Conservation (phyloP, 2,888 invertebrate genomes). For the Mongoloraphidia duomilia region DNA sequence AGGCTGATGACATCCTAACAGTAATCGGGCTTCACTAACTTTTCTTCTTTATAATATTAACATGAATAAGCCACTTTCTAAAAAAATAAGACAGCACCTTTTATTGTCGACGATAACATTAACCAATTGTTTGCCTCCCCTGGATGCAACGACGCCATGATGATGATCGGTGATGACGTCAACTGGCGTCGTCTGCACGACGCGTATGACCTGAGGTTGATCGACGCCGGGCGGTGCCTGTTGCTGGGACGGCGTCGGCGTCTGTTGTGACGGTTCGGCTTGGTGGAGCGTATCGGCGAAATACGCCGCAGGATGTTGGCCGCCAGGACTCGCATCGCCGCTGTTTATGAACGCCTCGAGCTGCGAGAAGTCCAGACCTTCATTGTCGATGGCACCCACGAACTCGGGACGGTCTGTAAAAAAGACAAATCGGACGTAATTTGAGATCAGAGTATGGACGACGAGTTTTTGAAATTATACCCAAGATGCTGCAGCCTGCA, state of each 20-base stretch:
- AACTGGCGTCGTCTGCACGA: too few species aligned
- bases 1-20: too few species aligned
- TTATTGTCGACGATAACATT: slow-evolving; percentile 30
- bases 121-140: slow-evolving; percentile 22
- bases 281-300: slow-evolving; percentile 28
- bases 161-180: too few species aligned
- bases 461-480: too few species aligned
- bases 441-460: too few species aligned
- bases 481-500: too few species aligned
- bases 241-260: not conserved
- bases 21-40: too few species aligned
- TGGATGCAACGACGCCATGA: not conserved
- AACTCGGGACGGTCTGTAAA: slow-evolving; percentile 63
- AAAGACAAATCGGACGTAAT: slow-evolving; percentile 7
- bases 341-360: slow-evolving; percentile 80
- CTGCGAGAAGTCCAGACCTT: slow-evolving; percentile 63
- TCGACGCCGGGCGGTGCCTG: too few species aligned
- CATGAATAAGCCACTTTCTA: too few species aligned
- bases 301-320: slow-evolving; percentile 31
- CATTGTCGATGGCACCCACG: slow-evolving; percentile 76
- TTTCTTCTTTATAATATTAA: too few species aligned
- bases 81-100: slow-evolving; percentile 10
- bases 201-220: too few species aligned
- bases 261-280: slow-evolving; percentile 5
- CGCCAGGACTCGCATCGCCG: slow-evolving; percentile 37